Evolutionary conservation across 2,113 vertebrate genomes (phyloP), one percentile per base, ranked within the genome.

Genomic region (Tapirus terrestris): DNA sequence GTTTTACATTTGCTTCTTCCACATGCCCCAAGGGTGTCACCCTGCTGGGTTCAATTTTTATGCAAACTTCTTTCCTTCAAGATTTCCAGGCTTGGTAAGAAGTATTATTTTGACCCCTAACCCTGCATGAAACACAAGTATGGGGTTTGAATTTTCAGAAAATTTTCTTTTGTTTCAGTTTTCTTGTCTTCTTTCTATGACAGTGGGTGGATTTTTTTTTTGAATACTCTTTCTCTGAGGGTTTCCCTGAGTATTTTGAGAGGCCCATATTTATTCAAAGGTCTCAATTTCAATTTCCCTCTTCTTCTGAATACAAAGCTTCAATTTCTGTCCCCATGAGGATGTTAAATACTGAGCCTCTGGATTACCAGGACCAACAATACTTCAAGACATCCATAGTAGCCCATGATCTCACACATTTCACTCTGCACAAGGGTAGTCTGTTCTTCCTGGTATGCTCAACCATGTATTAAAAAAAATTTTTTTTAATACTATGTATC

Each of bases 41-140:
- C 12, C 4, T 31, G 0, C 7, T 81, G 43, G n/a, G 12, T 36
- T 29, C 39, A 86, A 81, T 45, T 77, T 81, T 94, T 43, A 72
- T 65, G 20, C 16, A 86, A 94, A 79, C 4, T 51, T 67, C 60
- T 94, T 96, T 65, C 36, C 31, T 76, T 33, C 67, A 81, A 70
- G 29, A 36, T 58, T 53, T 79, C 16, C 23, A 72, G 56, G 33
- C 16, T 92, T 95, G 63, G 9, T 79, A 2, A 86, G 45, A 61
- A 58, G 18, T 36, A 58, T 63, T 90, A 77, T 77, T 97, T 91
- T 87, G 68, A 89, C 65, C 43, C 5, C 27, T 68, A 81, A 73
- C 4, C 31, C 31, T 81, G 14, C 53, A 45, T 65, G 27, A 89
- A 72, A 77, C 29, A 36, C 33, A 84, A 76, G 10, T 63, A 60